Conservation (phyloP, 2,797 vertebrate species). For the Tachyglossus aculeatus region DNA sequence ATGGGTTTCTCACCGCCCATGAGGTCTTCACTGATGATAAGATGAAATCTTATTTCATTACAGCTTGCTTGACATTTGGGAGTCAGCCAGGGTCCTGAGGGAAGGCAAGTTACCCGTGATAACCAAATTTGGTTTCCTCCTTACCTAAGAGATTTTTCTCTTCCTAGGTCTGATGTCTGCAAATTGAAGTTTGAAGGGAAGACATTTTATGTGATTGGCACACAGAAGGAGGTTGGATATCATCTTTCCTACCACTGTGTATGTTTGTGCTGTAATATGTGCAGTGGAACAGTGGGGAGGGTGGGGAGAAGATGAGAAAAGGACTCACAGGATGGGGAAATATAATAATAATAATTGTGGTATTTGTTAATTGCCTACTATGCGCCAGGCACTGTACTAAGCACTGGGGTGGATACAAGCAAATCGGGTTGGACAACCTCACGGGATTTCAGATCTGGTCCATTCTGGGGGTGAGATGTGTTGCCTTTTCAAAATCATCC, state of each 20-base stretch:
- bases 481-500: no score
- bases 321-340: no score
- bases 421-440: no score
- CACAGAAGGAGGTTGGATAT: slow-evolving; percentile 91
- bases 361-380: no score
- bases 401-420: no score
- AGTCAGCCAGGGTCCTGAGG: slow-evolving; percentile 6
- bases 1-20: neutral
- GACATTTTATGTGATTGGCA: slow-evolving; percentile 94
- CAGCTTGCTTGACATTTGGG: slow-evolving; percentile 1
- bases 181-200: slow-evolving; percentile 98
- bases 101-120: slow-evolving; percentile 22
- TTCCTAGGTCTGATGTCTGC: slow-evolving; percentile 91
- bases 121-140: neutral
- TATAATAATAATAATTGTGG: no score
- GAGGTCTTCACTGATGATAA: neutral
- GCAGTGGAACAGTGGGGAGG: neutral
- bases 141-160: slow-evolving; percentile 50
- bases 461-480: no score
- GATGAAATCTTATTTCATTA: slow-evolving; percentile 15
- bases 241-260: slow-evolving; percentile 35
- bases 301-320: no score
- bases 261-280: neutral
- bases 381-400: no score
- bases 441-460: no score